These are phyloP conservation scores for Erebia ligea DNA, from an alignment of 2,888 invertebrate species.

Conservation along the genomic window DNA sequence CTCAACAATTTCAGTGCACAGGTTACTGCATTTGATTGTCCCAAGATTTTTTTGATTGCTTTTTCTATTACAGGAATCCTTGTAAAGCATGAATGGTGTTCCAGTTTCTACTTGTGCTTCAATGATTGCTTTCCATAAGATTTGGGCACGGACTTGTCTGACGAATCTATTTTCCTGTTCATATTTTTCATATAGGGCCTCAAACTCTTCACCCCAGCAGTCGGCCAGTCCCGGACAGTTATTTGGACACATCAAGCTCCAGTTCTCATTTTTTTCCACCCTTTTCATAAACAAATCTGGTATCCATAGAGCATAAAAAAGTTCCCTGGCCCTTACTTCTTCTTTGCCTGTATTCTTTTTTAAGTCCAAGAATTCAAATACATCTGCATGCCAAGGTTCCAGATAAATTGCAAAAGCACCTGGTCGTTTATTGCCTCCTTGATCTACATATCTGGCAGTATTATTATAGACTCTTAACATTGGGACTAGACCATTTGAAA, in stretches of 20 bases:
- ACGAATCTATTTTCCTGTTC: slow-evolving; percentile 90
- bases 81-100: slow-evolving; percentile 98
- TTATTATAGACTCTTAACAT: slow-evolving; percentile 98
- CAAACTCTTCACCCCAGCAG: slow-evolving; percentile 98
- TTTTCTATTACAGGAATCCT: slow-evolving; percentile 98
- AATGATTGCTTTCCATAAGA: slow-evolving; percentile 96
- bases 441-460: slow-evolving; percentile 98
- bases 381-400: slow-evolving; percentile 99
- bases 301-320: slow-evolving; percentile 99
- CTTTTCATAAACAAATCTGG: slow-evolving; percentile 99
- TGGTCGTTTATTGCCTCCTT: slow-evolving; percentile 98
- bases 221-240: slow-evolving; percentile 95
- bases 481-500: slow-evolving; percentile 97
- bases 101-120: slow-evolving; percentile 99
- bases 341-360: slow-evolving; percentile 98
- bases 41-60: slow-evolving; percentile 99
- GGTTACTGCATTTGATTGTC: slow-evolving; percentile 98
- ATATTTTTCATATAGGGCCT: slow-evolving; percentile 92
- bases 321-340: slow-evolving; percentile 95
- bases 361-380: slow-evolving; percentile 97
- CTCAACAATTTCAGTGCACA: slow-evolving; percentile 99
- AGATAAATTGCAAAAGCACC: slow-evolving; percentile 99
- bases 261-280: slow-evolving; percentile 91
- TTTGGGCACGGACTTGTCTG: slow-evolving; percentile 90
- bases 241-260: slow-evolving; percentile 99